Conservation (phyloP, 2,113 vertebrate genomes). For the Bos taurus region DNA sequence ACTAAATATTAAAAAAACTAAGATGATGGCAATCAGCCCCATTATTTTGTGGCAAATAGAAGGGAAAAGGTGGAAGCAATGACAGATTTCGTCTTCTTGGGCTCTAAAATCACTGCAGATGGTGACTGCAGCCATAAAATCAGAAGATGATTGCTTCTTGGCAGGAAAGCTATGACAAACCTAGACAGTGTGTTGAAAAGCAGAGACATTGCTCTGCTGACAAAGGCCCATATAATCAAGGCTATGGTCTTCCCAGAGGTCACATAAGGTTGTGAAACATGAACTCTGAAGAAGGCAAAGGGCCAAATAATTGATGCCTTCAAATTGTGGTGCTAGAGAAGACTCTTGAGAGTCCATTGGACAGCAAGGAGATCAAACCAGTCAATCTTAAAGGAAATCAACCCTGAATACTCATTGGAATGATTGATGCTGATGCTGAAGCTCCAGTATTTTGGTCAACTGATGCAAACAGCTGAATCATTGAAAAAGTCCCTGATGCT, state of each 20-base stretch:
- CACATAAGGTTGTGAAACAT: neutral
- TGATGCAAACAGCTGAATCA: neutral
- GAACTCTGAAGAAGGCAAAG: neutral
- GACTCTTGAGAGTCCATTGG: neutral
- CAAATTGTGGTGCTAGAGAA: neutral
- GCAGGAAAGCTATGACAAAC: neutral
- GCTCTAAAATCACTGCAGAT: neutral
- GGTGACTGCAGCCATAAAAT: neutral
- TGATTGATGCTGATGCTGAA: neutral
- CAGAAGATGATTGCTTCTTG: neutral
- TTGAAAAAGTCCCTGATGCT: neutral
- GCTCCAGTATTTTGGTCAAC: neutral
- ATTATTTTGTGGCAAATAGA: neutral
- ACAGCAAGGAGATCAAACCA: neutral
- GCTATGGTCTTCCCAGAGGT: neutral
- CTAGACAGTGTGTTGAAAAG: neutral
- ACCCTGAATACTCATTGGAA: neutral
- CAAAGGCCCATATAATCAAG: neutral
- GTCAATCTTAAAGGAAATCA: neutral
- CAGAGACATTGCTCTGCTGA: neutral
- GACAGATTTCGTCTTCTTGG: neutral
- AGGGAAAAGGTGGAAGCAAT: neutral
- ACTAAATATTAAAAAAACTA: neutral
- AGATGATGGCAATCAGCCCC: neutral
- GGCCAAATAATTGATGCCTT: neutral